phyloP scores from a whole-genome alignment of 2,113 vertebrate species.

The mouse (Mus musculus) region DNA sequence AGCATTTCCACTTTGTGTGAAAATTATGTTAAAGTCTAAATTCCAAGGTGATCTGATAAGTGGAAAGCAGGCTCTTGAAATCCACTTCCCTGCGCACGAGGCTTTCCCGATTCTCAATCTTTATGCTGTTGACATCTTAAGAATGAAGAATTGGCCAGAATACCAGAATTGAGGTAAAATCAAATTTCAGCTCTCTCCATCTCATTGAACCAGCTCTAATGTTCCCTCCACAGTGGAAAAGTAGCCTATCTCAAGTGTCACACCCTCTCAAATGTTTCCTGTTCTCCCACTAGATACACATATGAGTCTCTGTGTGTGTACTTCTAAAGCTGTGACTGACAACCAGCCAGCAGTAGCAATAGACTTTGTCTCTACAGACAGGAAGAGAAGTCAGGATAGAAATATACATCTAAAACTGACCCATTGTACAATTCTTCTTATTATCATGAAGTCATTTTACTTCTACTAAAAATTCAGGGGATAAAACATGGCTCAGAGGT shows the following conservation, averaged over 20 bases:
- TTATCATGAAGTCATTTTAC: not conserved
- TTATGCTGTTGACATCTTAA: constrained; percentile 14
- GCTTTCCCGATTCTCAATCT: constrained; percentile 22
- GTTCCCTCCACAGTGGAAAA: not conserved
- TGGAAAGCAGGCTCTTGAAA: constrained; percentile 53
- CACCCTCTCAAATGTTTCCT: not conserved
- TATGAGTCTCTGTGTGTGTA: not conserved
- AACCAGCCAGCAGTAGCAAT: not conserved
- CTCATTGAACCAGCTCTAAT: not conserved
- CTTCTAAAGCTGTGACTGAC: not conserved
- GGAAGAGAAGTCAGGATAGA: not conserved
- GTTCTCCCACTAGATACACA: not conserved
- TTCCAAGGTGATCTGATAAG: not conserved
- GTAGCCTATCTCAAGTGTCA: not conserved
- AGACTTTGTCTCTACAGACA: not conserved
- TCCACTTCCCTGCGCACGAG: not conserved
- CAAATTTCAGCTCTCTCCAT: constrained; percentile 28
- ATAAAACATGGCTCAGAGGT: not conserved
- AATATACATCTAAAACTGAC: constrained; percentile 11
- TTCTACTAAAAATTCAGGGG: not conserved
- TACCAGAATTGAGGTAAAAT: not conserved
- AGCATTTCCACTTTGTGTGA: constrained; percentile 53
- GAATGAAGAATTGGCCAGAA: constrained; percentile 56
- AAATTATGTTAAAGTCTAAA: constrained; percentile 65
- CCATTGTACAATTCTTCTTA: not conserved